Conservation (phyloP, 1,140 invertebrate genomes). For the Drosophila pachea region DNA sequence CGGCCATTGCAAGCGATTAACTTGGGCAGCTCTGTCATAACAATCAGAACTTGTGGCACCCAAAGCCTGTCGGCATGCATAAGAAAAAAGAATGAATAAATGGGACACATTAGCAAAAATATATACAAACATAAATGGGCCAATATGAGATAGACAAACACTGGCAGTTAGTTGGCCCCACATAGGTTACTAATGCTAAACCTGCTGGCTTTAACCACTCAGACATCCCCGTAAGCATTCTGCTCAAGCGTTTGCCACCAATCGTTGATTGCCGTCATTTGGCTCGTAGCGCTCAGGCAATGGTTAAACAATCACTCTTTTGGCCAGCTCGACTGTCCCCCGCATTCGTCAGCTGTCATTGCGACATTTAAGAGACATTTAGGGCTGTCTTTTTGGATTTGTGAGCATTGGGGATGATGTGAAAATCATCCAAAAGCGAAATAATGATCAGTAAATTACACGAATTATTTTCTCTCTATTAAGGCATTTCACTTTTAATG, state of each 20-base stretch:
- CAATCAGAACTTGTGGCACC: neutral
- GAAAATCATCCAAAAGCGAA: too few species aligned
- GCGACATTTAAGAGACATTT: neutral
- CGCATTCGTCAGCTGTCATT: neutral
- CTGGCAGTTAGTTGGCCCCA: too few species aligned
- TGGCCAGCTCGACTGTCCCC: neutral
- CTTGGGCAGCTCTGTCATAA: constrained; percentile 2
- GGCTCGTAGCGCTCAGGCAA: constrained; percentile 19
- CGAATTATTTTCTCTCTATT: neutral
- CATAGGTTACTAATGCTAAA: too few species aligned
- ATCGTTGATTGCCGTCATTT: constrained; percentile 1
- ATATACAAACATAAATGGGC: too few species aligned
- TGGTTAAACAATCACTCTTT: constrained; percentile 5
- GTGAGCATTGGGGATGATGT: too few species aligned
- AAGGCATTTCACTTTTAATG: too few species aligned
- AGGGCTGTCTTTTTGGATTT: neutral
- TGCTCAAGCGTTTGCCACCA: neutral
- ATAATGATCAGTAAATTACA: neutral
- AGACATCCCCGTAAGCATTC: too few species aligned
- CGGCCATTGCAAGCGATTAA: neutral
- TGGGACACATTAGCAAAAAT: too few species aligned
- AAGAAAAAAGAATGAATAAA: neutral
- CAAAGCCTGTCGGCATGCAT: too few species aligned
- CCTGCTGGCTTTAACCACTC: too few species aligned
- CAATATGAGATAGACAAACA: too few species aligned